Base-by-base conservation (phyloP, 1,140 invertebrate species). In the Belonocnema kinseyi region DNA sequence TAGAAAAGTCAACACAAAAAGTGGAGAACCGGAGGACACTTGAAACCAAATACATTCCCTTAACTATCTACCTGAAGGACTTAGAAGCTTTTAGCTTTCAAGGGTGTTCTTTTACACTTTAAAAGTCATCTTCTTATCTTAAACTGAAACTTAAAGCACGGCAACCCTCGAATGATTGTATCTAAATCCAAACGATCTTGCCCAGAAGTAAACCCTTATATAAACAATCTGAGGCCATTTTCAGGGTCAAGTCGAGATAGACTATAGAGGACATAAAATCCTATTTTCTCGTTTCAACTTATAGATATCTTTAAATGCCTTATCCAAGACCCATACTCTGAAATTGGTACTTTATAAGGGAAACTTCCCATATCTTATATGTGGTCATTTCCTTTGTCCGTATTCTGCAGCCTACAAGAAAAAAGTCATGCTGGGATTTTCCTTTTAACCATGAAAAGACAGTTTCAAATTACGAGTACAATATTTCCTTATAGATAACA, bases 61-160 rank as follows among this genome's bases (percentile, higher is more conserved):
- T 33, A 61, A 61, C 33, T 40, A 66, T 66, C 33, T 33, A 66
- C 61, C 61, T 66, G 61, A 66, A 40, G 33, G 13, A 40, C 61
- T 14, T 66, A 21, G 61, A 66, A 33, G 33, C 61, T 66, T 66
- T 66, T 16, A 66, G 26, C 33, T 12, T 21, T 12, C 21, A 16
- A 66, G 61, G 61, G 26, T 66, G 14, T 40, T 40, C 61, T 66
- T 66, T 40, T 66, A 66, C 33, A 66, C 61, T 46, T 14, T 5
- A 26, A 66, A 14, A 21, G 61, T 66, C 40, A 16, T 66, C 61
- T 33, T 40, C 61, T 66, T 66, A 66, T 66, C 61, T 66, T n/a
- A 61, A 26, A 61, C 58, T 46, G 10, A 46, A 46, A 46, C 40
- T 46, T 46, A 2, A 46, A 11, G 40, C 40, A 46, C 40, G 40